These are phyloP conservation scores for Protomyctophum bolini DNA, from an alignment of 2,113 vertebrate species.

Conservation along the genomic window DNA sequence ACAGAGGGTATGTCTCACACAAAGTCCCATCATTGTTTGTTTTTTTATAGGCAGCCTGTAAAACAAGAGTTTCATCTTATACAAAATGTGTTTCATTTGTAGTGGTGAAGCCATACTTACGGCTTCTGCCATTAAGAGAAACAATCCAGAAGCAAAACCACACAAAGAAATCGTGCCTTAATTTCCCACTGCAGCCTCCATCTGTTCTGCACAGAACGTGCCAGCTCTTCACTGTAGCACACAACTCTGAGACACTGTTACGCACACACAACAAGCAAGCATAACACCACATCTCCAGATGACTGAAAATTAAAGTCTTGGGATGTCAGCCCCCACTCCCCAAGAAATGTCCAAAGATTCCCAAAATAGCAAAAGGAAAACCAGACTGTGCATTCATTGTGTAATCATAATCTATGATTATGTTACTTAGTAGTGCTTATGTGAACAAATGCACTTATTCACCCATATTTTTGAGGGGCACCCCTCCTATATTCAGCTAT, in stretches of 20 bases:
- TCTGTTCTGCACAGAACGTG: conserved; percentile 46
- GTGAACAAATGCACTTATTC: no score
- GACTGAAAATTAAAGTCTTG: conserved; percentile 18
- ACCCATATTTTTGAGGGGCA: background rate
- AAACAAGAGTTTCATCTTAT: conserved; percentile 24
- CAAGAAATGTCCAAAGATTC: no score
- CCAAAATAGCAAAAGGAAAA: no score
- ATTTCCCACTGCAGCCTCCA: conserved; percentile 34
- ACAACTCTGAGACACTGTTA: conserved; percentile 31
- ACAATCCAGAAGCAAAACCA: conserved; percentile 48
- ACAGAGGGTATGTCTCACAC: background rate
- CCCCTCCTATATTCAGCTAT: no score
- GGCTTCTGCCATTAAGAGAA: conserved; percentile 36
- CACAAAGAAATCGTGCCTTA: conserved; percentile 50
- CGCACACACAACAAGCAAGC: conserved; percentile 28
- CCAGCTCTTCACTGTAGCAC: conserved; percentile 26
- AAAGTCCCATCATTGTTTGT: conserved; percentile 7
- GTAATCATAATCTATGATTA: no score
- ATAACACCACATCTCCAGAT: conserved; percentile 7
- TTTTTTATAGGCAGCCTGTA: conserved; percentile 14
- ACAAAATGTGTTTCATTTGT: conserved; percentile 29
- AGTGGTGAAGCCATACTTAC: conserved; percentile 21
- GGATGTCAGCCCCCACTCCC: background rate
- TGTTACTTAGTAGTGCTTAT: no score
- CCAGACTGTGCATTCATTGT: no score